These are phyloP conservation scores for Apogon talboti DNA, from an alignment of 2,797 vertebrate species.

Conservation along the genomic window DNA sequence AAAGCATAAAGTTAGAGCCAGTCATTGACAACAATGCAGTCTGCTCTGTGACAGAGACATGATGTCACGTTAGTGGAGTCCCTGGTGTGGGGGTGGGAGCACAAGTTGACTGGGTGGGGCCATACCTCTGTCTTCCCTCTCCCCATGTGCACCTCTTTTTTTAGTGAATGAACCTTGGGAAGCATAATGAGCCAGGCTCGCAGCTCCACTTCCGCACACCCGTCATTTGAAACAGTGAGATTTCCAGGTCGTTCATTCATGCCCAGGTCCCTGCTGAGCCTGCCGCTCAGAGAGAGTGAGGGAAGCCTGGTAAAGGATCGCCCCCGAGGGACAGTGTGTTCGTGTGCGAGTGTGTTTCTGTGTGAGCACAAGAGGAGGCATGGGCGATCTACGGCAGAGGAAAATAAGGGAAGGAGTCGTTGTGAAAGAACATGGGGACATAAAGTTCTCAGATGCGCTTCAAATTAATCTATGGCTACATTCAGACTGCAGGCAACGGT, in stretches of 20 bases:
- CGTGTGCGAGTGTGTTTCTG: conserved; percentile 17
- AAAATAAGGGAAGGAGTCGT: conserved; percentile 37
- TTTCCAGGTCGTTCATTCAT: conserved; percentile 85
- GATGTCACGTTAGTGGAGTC: conserved; percentile 80
- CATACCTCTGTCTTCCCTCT: conserved; percentile 66
- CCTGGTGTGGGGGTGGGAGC: conserved; percentile 68
- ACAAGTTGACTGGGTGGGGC: conserved; percentile 76
- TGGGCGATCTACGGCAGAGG: conserved; percentile 15
- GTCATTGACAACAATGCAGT: conserved; percentile 77
- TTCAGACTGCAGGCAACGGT: no score
- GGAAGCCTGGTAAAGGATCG: conserved; percentile 77
- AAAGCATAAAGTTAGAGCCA: conserved; percentile 69
- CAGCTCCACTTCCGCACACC: conserved; percentile 80
- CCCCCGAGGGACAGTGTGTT: conserved; percentile 64
- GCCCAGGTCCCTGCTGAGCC: conserved; percentile 71
- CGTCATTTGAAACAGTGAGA: conserved; percentile 77
- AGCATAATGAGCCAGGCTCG: conserved; percentile 77
- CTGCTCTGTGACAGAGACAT: conserved; percentile 79
- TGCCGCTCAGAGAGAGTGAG: conserved; percentile 60
- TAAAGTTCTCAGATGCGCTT: no score
- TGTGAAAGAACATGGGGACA: not conserved
- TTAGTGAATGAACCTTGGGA: conserved; percentile 79
- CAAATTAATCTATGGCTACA: conserved; percentile 13
- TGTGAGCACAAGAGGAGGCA: not conserved
- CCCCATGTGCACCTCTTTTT: conserved; percentile 40